Percentiles rank a stretch among this genome's conserved stretches.
These are phyloP conservation scores for Agonopterix arenella DNA, from an alignment of 2,888 invertebrate species.

Conservation along the genomic window DNA sequence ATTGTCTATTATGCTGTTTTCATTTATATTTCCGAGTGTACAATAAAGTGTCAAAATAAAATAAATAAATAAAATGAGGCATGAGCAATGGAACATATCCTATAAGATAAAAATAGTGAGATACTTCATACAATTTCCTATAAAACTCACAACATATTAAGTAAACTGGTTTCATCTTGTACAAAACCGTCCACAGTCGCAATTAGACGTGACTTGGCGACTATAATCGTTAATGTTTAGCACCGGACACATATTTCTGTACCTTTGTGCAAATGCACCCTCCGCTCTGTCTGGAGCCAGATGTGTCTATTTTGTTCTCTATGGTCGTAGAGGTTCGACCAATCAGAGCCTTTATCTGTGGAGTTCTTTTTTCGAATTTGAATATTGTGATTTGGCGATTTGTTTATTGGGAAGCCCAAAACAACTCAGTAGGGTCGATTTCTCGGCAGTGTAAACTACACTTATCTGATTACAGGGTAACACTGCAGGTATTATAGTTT, in stretches of 20 bases:
- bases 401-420: neutral
- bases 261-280: conserved; percentile 70
- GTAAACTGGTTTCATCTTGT: conserved; percentile 17
- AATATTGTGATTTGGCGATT: neutral
- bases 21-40: too few species aligned
- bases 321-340: conserved; percentile 12
- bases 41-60: too few species aligned
- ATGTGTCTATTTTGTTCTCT: conserved; percentile 9
- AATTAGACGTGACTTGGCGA: conserved; percentile 73
- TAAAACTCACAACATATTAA: neutral
- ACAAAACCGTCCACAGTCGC: conserved; percentile 45
- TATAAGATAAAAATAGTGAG: too few species aligned
- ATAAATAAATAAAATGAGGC: too few species aligned
- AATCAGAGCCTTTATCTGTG: conserved; percentile 24
- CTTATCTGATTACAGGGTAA: too few species aligned
- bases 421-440: too few species aligned
- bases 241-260: conserved; percentile 71
- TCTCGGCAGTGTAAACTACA: too few species aligned
- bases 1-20: too few species aligned
- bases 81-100: too few species aligned
- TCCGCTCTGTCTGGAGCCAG: conserved; percentile 44
- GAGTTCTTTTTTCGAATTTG: conserved; percentile 8
- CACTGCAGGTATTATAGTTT: too few species aligned
- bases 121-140: neutral
- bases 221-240: conserved; percentile 76